phyloP scores from a whole-genome alignment of 2,888 invertebrate genomes.

The Caenorhabditis sp. region DNA sequence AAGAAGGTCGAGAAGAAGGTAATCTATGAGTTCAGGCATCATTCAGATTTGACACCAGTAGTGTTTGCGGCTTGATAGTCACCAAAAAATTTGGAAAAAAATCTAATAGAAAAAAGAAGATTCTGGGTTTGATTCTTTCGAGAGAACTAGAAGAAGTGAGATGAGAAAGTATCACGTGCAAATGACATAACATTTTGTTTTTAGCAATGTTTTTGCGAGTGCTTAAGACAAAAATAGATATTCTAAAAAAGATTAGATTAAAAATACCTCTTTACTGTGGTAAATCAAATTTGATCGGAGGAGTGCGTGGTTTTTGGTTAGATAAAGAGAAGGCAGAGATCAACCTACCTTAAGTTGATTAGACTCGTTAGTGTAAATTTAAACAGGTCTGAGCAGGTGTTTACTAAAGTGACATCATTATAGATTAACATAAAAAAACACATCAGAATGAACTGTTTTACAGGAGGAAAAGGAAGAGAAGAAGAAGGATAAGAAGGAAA shows the following conservation, averaged over 20 bases:
- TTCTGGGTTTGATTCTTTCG: background rate
- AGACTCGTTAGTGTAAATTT: background rate
- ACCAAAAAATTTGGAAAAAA: background rate
- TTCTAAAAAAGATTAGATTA: background rate
- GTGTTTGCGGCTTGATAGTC: background rate
- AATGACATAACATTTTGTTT: background rate
- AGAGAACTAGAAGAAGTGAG: background rate
- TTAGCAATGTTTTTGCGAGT: background rate
- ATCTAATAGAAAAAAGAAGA: slow-evolving; percentile 13
- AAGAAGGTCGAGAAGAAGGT: slow-evolving; percentile 59
- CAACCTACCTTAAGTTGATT: background rate
- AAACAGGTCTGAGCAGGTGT: slow-evolving; percentile 3
- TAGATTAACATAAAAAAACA: background rate
- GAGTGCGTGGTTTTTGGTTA: background rate
- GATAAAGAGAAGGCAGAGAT: too few species aligned
- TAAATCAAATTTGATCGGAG: background rate
- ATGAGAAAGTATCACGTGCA: slow-evolving; percentile 18
- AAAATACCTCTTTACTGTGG: background rate
- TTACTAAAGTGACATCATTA: slow-evolving; percentile 10
- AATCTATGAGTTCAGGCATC: background rate
- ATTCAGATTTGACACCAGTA: background rate
- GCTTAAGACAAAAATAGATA: slow-evolving; percentile 15
- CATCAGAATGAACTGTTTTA: slow-evolving; percentile 24
- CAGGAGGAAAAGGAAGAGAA: slow-evolving; percentile 38
- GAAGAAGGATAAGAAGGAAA: slow-evolving; percentile 54